These are phyloP conservation scores for Coracopsis vasa DNA, from an alignment of 2,113 vertebrate species.

Conservation along the genomic window DNA sequence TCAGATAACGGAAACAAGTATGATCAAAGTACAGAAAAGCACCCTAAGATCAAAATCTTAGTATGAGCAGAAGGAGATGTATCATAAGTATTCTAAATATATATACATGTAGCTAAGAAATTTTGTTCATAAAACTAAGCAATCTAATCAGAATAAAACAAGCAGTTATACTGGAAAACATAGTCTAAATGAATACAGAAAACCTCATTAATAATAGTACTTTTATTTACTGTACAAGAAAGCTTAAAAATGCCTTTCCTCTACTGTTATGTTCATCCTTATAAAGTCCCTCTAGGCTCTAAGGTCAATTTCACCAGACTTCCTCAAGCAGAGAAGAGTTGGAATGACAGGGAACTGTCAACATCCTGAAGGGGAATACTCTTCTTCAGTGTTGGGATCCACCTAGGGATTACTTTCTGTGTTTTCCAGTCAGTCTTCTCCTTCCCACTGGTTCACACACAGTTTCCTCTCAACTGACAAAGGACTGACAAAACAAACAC, in stretches of 20 bases:
- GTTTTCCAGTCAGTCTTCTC: neutral
- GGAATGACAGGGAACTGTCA: neutral
- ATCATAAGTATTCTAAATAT: neutral
- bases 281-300: neutral
- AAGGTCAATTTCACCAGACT: neutral
- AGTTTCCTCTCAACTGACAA: neutral
- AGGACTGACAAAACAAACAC: neutral
- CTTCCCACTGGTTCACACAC: neutral
- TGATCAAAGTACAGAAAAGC: neutral
- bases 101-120: neutral
- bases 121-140: neutral
- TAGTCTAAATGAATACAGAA: neutral
- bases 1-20: neutral
- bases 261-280: rapidly evolving
- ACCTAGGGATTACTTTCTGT: neutral
- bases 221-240: neutral
- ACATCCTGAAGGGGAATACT: neutral
- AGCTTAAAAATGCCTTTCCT: neutral
- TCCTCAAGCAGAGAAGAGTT: neutral
- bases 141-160: neutral
- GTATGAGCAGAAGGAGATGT: neutral
- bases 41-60: neutral
- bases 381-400: neutral
- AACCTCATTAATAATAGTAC: neutral
- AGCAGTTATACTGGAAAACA: neutral